Conservation (phyloP, 2,888 invertebrate genomes). For the Prosapia bicincta region DNA sequence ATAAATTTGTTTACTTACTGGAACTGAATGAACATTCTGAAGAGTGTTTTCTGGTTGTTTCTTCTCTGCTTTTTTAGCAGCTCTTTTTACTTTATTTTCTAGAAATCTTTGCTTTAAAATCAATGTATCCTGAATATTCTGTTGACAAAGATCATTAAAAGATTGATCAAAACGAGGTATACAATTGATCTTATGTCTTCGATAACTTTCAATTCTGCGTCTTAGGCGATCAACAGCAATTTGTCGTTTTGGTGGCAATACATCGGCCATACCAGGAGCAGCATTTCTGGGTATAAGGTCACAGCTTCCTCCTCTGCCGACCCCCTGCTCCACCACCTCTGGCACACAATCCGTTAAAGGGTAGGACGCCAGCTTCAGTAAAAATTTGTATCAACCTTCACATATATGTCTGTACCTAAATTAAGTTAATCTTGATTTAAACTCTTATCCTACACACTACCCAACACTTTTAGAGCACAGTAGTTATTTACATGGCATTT, state of each 20-base stretch:
- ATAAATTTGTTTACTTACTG: slow-evolving; percentile 23
- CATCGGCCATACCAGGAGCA: slow-evolving; percentile 56
- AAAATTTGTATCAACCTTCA: neutral
- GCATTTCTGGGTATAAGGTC: slow-evolving; percentile 61
- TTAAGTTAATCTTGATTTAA: neutral
- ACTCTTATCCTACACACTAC: neutral
- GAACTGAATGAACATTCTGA: slow-evolving; percentile 29
- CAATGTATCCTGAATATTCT: slow-evolving; percentile 85
- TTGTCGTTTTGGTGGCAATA: slow-evolving; percentile 73
- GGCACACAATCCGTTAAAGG: slow-evolving; percentile 50
- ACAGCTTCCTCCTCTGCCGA: slow-evolving; percentile 72
- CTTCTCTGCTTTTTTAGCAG: slow-evolving; percentile 71
- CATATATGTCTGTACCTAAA: neutral
- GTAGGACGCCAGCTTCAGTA: slow-evolving; percentile 47
- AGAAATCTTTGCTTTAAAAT: slow-evolving; percentile 85
- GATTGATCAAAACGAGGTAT: slow-evolving; percentile 86
- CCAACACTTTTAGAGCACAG: neutral
- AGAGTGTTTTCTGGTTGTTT: slow-evolving; percentile 56
- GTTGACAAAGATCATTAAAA: slow-evolving; percentile 82
- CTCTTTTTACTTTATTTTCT: slow-evolving; percentile 86
- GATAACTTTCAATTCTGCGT: slow-evolving; percentile 82
- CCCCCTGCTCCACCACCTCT: slow-evolving; percentile 59
- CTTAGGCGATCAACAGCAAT: slow-evolving; percentile 81
- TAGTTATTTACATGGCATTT: neutral
- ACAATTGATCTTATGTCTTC: slow-evolving; percentile 80